Evolutionary conservation across 2,113 vertebrate genomes (phyloP).

Genomic region (Callospermophilus lateralis): DNA sequence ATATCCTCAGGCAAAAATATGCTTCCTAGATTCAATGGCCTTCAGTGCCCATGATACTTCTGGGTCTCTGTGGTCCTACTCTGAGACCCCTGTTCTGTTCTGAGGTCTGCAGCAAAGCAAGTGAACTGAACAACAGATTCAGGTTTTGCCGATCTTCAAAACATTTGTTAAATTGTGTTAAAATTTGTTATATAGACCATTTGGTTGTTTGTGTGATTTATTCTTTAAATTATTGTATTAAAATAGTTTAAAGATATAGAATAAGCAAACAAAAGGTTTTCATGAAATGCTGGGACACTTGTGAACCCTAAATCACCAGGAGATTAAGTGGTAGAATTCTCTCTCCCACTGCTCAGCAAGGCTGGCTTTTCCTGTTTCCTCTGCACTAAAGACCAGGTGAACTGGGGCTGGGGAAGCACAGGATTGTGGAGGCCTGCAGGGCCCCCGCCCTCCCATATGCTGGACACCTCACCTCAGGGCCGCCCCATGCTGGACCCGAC

Average conservation of each 20-base stretch:
- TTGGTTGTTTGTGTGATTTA: not conserved
- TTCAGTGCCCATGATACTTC: not conserved
- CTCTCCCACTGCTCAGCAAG: not conserved
- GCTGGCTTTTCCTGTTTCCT: not conserved
- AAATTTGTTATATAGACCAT: not conserved
- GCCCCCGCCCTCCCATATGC: too few species aligned
- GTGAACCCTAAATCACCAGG: not conserved
- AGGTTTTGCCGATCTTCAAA: not conserved
- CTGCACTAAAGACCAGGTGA: not conserved
- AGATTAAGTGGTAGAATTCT: not conserved
- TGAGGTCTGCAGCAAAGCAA: not conserved
- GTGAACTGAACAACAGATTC: not conserved
- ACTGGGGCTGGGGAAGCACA: not conserved
- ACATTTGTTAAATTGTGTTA: not conserved
- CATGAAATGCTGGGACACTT: not conserved
- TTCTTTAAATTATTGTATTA: not conserved
- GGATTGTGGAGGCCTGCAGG: too few species aligned
- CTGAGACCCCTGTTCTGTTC: not conserved
- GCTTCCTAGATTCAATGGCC: not conserved
- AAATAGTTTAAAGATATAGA: conserved; percentile 25
- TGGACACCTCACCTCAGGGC: too few species aligned
- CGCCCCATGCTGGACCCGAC: not conserved
- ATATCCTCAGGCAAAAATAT: not conserved
- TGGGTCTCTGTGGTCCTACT: not conserved
- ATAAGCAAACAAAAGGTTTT: not conserved